These are phyloP conservation scores for Scortum barcoo DNA, from an alignment of 2,113 vertebrate species.

Conservation along the genomic window DNA sequence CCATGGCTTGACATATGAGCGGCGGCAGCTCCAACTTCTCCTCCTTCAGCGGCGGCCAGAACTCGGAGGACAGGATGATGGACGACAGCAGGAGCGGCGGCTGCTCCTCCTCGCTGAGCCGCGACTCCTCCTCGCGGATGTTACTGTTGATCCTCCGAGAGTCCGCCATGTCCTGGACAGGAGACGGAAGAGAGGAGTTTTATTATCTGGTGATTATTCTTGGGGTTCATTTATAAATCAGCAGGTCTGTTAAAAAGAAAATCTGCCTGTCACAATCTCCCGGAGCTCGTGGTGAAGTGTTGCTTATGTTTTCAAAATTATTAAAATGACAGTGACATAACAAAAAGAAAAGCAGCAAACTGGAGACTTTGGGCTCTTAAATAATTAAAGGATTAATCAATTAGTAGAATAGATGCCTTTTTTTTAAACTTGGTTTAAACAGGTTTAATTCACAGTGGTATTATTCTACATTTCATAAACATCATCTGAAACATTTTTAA, in stretches of 20 bases:
- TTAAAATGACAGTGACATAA: too few relatives aligned
- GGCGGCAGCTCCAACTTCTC: constrained; percentile 96
- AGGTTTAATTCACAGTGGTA: too few relatives aligned
- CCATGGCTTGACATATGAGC: constrained; percentile 89
- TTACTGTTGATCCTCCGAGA: constrained; percentile 95
- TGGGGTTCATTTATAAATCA: neutral
- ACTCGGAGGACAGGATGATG: constrained; percentile 96
- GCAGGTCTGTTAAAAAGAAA: neutral
- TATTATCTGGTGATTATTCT: neutral
- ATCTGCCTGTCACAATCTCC: too few relatives aligned
- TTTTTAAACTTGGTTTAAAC: too few relatives aligned
- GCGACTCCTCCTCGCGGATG: constrained; percentile 93
- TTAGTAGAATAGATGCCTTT: too few relatives aligned
- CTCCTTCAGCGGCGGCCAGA: constrained; percentile 97
- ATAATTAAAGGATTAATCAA: too few relatives aligned
- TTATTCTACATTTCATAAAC: too few relatives aligned
- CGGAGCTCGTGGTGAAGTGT: too few relatives aligned
- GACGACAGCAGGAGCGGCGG: constrained; percentile 88
- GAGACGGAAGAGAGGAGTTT: neutral
- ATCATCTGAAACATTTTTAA: too few relatives aligned
- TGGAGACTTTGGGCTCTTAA: too few relatives aligned
- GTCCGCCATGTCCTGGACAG: constrained; percentile 93
- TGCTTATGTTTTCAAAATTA: too few relatives aligned
- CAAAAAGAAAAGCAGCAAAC: too few relatives aligned
- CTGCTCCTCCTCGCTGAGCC: constrained; percentile 88